Evolutionary conservation across 92 coral and sea anemone species (phyloP), one percentile per base, ranked within the genome.

Genomic region (Pocillopora meandrina): DNA sequence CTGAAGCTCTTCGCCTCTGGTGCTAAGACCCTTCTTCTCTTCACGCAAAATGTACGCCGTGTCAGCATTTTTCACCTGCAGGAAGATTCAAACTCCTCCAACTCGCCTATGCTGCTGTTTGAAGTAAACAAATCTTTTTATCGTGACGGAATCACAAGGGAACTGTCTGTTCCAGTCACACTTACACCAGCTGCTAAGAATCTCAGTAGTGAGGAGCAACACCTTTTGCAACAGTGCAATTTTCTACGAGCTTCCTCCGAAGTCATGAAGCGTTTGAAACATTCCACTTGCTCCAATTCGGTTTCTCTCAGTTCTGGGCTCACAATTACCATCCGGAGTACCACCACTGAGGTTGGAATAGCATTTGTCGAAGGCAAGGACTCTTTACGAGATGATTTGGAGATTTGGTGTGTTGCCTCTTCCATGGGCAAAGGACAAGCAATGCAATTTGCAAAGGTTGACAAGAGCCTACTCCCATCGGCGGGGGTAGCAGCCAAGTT

Each of bases 401-500:
- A 42, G 36, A 56, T 65, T 3, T 95, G 98, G 98, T 86, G 90
- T 36, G 90, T 95, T 12, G 80, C 89, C 13, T 91, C 95, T 26
- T 87, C 91, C 60, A 87, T 93, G 85, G 98, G 96, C 16, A 82
- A 64, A 11, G 93, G 93, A 16, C 49, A 56, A 61, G 90, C 93
- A 17, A 67, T 90, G 69, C 47, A 83, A n/a, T 64, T 87, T 70
- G 85, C 93, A 16, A 61, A 14, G 19, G 65, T 58, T 19, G 81
- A 93, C 65, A 65, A 81, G 60, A 77, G 89, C 17, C 87, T 95
- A 3, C 66, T 90, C 34, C 98, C 98, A 17, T 67, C 93, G 61
- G 97, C 98, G 10, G 97, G 95, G 5, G 97, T 92, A 2, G 98
- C 97, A 35, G 91, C 84, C 2, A 77, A 71, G 42, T 36, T 70